Evolutionary conservation across 2,113 vertebrate genomes (phyloP).

Genomic region (Bubo bubo): DNA sequence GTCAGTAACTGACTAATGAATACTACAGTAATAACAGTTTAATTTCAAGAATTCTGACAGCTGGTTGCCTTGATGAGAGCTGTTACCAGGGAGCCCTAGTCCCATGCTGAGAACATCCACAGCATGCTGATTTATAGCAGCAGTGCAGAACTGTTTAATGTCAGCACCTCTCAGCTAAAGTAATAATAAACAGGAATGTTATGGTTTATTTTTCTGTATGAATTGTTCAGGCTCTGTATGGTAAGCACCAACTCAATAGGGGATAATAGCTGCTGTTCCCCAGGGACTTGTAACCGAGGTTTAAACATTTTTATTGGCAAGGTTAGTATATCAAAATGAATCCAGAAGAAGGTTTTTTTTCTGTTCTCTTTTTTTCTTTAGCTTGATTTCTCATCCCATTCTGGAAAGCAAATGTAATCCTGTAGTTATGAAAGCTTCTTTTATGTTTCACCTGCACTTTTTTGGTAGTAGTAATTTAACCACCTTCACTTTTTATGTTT

Average conservation of each 20-base stretch:
- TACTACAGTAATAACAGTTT: constrained; percentile 81
- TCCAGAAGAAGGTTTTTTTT: constrained; percentile 28
- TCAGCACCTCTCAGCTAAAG: constrained; percentile 83
- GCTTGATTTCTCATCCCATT: not conserved
- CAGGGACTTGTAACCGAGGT: constrained; percentile 72
- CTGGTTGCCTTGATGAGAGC: constrained; percentile 79
- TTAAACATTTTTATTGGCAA: constrained; percentile 70
- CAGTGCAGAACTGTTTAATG: constrained; percentile 83
- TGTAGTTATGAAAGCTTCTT: constrained; percentile 22
- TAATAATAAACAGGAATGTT: constrained; percentile 84
- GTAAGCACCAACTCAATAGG: constrained; percentile 79
- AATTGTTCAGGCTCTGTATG: constrained; percentile 81
- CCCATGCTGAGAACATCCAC: constrained; percentile 81
- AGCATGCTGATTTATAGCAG: constrained; percentile 84
- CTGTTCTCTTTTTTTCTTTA: not conserved
- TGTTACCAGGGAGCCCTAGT: constrained; percentile 79
- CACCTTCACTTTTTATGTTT: not conserved
- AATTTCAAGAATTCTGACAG: constrained; percentile 85
- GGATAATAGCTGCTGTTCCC: constrained; percentile 76
- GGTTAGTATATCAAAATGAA: constrained; percentile 67
- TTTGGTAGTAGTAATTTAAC: not conserved
- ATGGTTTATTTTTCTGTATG: constrained; percentile 84
- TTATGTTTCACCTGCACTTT: not conserved
- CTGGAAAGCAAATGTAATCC: constrained; percentile 44
- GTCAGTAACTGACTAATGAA: constrained; percentile 82